Evolutionary conservation across 2,888 invertebrate species (phyloP).

Genomic region (Neoascia interrupta): DNA sequence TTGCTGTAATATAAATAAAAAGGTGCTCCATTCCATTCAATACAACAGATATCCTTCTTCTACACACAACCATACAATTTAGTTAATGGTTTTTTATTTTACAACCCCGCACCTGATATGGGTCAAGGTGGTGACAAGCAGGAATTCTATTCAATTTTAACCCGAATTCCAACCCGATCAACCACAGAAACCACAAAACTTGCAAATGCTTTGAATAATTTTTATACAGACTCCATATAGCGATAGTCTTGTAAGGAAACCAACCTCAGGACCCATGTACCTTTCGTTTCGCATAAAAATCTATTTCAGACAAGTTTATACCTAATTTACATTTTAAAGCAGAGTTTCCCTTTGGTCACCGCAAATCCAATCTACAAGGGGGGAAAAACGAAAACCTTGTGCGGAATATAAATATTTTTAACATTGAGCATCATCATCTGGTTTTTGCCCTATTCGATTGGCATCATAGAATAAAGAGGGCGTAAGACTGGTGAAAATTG

Average conservation of each 20-base stretch:
- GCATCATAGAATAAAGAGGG: background rate
- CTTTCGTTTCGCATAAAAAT: constrained; percentile 23
- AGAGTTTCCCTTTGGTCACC: constrained; percentile 6
- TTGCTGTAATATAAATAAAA: too few relatives aligned
- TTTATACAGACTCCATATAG: too few relatives aligned
- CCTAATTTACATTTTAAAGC: constrained; percentile 53
- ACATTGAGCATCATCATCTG: background rate
- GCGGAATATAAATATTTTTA: constrained; percentile 28
- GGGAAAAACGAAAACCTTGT: constrained; percentile 16
- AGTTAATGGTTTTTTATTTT: too few relatives aligned
- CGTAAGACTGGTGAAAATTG: background rate
- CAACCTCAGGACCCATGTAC: constrained; percentile 4
- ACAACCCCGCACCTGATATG: too few relatives aligned
- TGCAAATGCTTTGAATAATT: constrained; percentile 34
- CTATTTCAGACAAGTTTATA: constrained; percentile 22
- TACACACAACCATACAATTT: too few relatives aligned
- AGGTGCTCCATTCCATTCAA: too few relatives aligned
- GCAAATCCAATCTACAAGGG: constrained; percentile 41
- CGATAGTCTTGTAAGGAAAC: too few relatives aligned
- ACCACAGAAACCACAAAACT: constrained; percentile 8
- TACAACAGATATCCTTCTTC: too few relatives aligned
- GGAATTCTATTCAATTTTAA: constrained; percentile 6
- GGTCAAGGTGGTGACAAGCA: too few relatives aligned
- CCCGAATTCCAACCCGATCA: constrained; percentile 18
- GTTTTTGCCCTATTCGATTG: background rate